Evolutionary conservation across 1,140 invertebrate genomes (phyloP), one percentile per base, ranked within the genome.

Genomic region (Drosophila jambulina): DNA sequence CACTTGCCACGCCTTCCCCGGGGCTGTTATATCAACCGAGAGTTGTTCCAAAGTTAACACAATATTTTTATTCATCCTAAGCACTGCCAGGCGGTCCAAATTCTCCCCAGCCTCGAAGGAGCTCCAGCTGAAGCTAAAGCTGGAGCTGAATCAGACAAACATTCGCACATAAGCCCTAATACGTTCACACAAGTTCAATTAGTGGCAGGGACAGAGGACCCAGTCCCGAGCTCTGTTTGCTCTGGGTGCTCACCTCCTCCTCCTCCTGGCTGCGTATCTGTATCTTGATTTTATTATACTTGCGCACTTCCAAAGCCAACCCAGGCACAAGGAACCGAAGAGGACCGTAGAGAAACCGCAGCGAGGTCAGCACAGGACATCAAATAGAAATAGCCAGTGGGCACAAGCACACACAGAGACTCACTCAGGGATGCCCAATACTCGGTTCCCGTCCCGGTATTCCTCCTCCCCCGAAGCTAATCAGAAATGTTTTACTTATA

Each of bases 251-350:
- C 13, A 68, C 17, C 13, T 27, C 46, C 45, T 15, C 43, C 45
- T 25, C 21, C 15, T 10, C 4, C 29, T 21, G 8, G 4, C 13
- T 60, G n/a, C 43, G 45, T 63, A 38, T 61, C 83, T 80, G 67
- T 87, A 88, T 87, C 84, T 88, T 84, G 84, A 87, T 87, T 87
- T 84, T 87, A 87, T 87, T 87, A 87, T 88, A 81, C 85, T 88
- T 88, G 77, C 84, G 80, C 80, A 88, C 85, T 87, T 84, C 77
- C 29, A 74, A 45, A 48, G 27, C 42, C 67, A 71, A 42, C n/a
- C 4, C 4, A 69, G 48, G 21, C 46, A 45, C 32, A 45, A 36
- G 51, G 53, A 71, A 23, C 72, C 80, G 49, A 34, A 34, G 48
- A 45, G 60, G 40, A 25, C 72, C 80, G 49, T 43, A 21, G 62